Base-by-base conservation (phyloP, 2,113 vertebrate genomes). In the Campylorhamphus procurvoides region DNA sequence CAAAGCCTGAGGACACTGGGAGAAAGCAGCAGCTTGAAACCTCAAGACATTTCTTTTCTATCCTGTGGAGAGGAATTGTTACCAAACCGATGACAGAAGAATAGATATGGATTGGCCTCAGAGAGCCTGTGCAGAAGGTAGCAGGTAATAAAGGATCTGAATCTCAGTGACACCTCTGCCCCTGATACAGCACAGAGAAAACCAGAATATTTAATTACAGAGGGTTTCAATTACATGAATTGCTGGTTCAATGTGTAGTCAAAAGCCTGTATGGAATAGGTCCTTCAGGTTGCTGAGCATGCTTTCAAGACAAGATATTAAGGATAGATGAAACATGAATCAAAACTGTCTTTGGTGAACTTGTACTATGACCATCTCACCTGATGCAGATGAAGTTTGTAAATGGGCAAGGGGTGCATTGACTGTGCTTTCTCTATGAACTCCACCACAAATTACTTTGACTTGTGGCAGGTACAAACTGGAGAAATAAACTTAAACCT, bases 401-500 rank as follows among this genome's bases (percentile, higher is more conserved):
- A 84, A 74, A 47, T 15, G 13, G 27, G 39, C 6, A 72, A 83
- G 46, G 12, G 59, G 20, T 67, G 16, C 39, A 53, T 37, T 79
- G 42, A 53, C 39, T 92, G 39, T 93, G 20, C 6, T 88, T 16
- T 84, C 33, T 81, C 37, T 60, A 76, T 89, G 60, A 62, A 13
- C 15, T 9, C 8, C 23, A 31, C 8, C 33, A 35, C 44, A 44
- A 91, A 82, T 82, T 49, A 53, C 9, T 79, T 84, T 90, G 31
- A 55, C 31, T 89, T 83, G 47, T 55, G n/a, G 63, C 15, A 68
- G 14, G 20, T 39, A 29, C 14, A 84, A 56, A 14, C 29, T 42
- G 37, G 77, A 75, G 66, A 80, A 93, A 93, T 88, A 75, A 95
- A 66, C 28, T 91, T 83, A 86, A 95, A 73, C 23, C 13, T 52